Conservation (phyloP, 2,113 vertebrate genomes). For the Anarhynchus alexandrinus region DNA sequence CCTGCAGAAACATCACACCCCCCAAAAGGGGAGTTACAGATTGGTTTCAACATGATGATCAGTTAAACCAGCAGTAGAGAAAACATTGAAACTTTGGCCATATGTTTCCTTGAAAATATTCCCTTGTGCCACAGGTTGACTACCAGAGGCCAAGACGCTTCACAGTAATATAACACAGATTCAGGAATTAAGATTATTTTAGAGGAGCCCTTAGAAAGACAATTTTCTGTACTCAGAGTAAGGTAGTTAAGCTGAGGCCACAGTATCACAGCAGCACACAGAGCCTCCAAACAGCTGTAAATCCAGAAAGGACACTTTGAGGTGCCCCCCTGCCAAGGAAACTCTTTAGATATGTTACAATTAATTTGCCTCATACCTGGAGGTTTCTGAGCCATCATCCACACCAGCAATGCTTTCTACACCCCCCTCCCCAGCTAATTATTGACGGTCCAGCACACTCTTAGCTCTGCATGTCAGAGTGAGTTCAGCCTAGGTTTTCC, state of each 20-base stretch:
- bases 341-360: background rate
- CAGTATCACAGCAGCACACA: background rate
- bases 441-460: background rate
- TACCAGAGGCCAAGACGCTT: background rate
- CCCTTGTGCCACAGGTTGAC: background rate
- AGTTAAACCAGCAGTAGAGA: background rate
- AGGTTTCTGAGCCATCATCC: background rate
- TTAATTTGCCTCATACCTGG: background rate
- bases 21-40: background rate
- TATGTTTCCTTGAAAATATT: background rate
- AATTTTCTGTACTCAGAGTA: background rate
- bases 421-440: background rate
- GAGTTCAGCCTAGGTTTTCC: background rate
- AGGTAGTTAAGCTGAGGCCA: background rate
- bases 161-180: background rate
- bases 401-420: background rate
- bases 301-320: background rate
- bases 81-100: background rate
- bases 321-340: background rate
- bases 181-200: background rate
- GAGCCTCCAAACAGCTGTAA: background rate
- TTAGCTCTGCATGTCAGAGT: background rate
- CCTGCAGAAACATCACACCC: background rate
- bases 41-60: background rate
- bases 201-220: background rate